These are phyloP conservation scores for Myopa tessellatipennis DNA, from an alignment of 2,888 invertebrate genomes.

Conservation along the genomic window DNA sequence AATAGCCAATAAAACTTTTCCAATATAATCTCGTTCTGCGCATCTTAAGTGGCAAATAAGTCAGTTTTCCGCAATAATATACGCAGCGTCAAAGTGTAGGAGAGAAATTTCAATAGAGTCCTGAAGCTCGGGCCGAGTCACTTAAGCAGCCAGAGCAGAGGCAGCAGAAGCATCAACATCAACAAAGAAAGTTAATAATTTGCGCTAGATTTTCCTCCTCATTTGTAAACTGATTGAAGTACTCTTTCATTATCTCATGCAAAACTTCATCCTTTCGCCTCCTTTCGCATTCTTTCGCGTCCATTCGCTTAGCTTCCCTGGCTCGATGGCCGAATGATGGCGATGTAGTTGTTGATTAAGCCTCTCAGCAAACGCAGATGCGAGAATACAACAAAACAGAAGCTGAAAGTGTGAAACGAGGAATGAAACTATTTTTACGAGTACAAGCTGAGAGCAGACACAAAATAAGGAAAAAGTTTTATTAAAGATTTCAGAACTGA, in stretches of 20 bases:
- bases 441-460: no score
- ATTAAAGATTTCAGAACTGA: no score
- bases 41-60: constrained; percentile 29
- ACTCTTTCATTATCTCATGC: constrained; percentile 7
- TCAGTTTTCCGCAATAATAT: constrained; percentile 18
- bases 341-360: not conserved
- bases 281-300: not conserved
- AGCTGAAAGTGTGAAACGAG: no score
- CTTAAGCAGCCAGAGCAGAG: not conserved
- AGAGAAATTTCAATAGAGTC: not conserved
- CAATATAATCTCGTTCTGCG: constrained; percentile 23
- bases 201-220: constrained; percentile 18
- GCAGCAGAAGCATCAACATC: not conserved
- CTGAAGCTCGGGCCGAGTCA: not conserved
- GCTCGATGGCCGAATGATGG: not conserved
- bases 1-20: constrained; percentile 31
- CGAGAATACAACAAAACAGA: not conserved
- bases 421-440: no score
- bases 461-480: no score
- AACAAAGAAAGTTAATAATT: constrained; percentile 32
- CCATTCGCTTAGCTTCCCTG: not conserved
- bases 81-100: not conserved
- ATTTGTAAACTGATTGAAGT: constrained; percentile 16
- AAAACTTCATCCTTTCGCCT: not conserved
- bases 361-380: not conserved